Conservation (phyloP, 2,797 vertebrate species). For the Mionectes olivaceus region DNA sequence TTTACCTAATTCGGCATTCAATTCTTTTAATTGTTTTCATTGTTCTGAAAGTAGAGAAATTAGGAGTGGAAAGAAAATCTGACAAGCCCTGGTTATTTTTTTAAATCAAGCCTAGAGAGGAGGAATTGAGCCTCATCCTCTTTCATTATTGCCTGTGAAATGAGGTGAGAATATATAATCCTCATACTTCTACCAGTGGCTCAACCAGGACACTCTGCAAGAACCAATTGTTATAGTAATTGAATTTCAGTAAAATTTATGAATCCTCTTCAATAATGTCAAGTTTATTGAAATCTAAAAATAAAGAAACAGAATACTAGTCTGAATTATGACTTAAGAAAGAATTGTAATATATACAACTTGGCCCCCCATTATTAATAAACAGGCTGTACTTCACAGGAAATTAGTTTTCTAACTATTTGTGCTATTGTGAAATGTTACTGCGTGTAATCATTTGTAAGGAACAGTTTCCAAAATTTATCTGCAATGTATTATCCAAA, state of each 20-base stretch:
- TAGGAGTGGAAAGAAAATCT: not conserved
- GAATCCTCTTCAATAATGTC: slow-evolving; percentile 14
- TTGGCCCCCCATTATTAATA: slow-evolving; percentile 18
- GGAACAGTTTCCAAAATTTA: not conserved
- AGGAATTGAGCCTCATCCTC: slow-evolving; percentile 47
- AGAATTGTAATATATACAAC: slow-evolving; percentile 25
- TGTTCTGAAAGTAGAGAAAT: slow-evolving; percentile 2
- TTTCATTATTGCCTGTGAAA: slow-evolving; percentile 64
- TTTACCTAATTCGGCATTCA: not conserved
- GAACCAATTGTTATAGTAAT: not conserved
- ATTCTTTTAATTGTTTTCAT: not conserved
- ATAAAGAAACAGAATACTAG: slow-evolving; percentile 22
- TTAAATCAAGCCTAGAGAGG: slow-evolving; percentile 24
- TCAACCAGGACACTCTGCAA: not conserved
- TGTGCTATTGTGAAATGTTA: slow-evolving; percentile 25
- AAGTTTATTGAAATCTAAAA: slow-evolving; percentile 59
- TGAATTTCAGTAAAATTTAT: slow-evolving; percentile 12
- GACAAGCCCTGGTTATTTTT: not conserved
- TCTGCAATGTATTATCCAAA: not conserved
- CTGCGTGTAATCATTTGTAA: not conserved
- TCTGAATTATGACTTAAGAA: slow-evolving; percentile 23
- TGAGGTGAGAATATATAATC: slow-evolving; percentile 66
- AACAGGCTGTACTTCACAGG: slow-evolving; percentile 15
- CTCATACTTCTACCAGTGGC: slow-evolving; percentile 6
- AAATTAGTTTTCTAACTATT: slow-evolving; percentile 55